Conservation (phyloP, 2,113 vertebrate genomes). For the Aegypius monachus region DNA sequence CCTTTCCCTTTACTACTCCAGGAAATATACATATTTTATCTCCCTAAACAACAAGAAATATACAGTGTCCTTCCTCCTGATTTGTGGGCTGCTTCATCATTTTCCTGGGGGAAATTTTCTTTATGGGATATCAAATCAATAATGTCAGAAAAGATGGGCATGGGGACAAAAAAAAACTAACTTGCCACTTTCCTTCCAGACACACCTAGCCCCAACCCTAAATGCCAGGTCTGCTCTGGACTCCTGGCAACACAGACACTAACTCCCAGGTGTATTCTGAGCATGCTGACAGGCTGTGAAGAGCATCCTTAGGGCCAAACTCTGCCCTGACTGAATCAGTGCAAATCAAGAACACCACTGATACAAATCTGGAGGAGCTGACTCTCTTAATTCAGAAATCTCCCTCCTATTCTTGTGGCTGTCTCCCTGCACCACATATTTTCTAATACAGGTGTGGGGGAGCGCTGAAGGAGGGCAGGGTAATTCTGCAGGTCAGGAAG, state of each 20-base stretch:
- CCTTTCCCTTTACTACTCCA: neutral
- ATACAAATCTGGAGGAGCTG: neutral
- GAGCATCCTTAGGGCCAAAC: neutral
- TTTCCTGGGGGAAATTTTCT: neutral
- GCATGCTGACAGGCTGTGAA: neutral
- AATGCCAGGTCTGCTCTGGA: neutral
- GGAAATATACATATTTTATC: neutral
- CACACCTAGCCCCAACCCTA: neutral
- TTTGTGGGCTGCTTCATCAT: neutral
- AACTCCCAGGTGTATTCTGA: neutral
- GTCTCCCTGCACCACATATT: accelerated
- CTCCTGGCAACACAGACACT: neutral
- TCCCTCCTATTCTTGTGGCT: neutral
- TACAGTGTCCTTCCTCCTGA: neutral
- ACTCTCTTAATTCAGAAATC: neutral
- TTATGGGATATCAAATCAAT: neutral
- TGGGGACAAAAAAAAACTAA: neutral
- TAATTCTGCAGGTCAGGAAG: neutral
- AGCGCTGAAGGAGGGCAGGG: neutral
- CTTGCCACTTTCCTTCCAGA: neutral
- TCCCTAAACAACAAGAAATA: neutral
- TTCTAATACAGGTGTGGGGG: neutral
- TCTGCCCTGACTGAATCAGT: neutral
- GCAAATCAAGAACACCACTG: neutral
- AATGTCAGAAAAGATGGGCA: neutral